Conservation (phyloP, 2,888 invertebrate genomes). For the Morpho helenor region DNA sequence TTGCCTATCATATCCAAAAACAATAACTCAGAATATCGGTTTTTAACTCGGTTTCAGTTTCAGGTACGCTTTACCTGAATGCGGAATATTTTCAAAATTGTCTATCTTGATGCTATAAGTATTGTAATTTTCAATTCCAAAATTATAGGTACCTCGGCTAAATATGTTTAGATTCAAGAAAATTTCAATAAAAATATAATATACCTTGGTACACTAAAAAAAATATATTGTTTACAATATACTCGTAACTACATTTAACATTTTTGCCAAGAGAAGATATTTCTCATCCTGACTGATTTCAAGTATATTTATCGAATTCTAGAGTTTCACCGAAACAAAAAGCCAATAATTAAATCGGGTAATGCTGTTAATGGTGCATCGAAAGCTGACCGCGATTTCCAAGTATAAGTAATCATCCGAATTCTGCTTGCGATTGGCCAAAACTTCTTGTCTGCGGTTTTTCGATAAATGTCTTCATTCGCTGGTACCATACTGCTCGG, state of each 20-base stretch:
- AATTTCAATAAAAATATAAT: too few relatives aligned
- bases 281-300: not conserved
- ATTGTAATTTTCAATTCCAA: too few relatives aligned
- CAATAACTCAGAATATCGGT: too few relatives aligned
- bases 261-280: not conserved
- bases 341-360: constrained; percentile 62
- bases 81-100: too few relatives aligned
- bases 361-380: constrained; percentile 71
- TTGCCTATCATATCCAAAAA: too few relatives aligned
- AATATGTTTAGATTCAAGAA: too few relatives aligned
- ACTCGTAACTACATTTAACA: not conserved
- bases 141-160: too few relatives aligned
- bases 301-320: constrained; percentile 16
- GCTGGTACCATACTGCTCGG: constrained; percentile 39
- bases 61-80: too few relatives aligned
- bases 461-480: constrained; percentile 75
- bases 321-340: constrained; percentile 34
- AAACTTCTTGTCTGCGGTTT: constrained; percentile 50
- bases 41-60: too few relatives aligned
- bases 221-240: not conserved
- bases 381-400: constrained; percentile 63
- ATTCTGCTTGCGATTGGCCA: constrained; percentile 64
- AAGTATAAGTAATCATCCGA: constrained; percentile 74
- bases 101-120: too few relatives aligned
- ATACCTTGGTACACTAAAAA: too few relatives aligned